Evolutionary conservation across 2,888 invertebrate species (phyloP).

Genomic region (Thymelicus sylvestris): DNA sequence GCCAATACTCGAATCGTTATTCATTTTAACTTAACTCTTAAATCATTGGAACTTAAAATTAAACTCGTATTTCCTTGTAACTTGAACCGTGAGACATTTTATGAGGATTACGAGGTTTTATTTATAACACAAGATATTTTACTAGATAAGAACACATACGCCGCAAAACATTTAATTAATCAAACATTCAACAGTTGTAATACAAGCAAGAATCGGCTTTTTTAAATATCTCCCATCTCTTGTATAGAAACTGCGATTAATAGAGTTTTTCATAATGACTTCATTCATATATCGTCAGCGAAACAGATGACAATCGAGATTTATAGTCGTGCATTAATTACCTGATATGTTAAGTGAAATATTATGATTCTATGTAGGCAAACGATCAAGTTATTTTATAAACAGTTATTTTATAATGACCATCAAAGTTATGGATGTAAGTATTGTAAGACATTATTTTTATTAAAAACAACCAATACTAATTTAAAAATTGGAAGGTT

Average conservation of each 20-base stretch:
- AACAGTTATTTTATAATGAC: neutral
- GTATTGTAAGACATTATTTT: neutral
- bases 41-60: neutral
- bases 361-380: constrained; percentile 14
- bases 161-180: constrained; percentile 28
- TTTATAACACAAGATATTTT: neutral
- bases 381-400: constrained; percentile 14
- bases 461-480: neutral
- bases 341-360: constrained; percentile 22
- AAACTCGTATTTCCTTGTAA: neutral
- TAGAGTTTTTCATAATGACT: constrained; percentile 30
- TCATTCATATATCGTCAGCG: constrained; percentile 24
- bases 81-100: neutral
- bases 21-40: neutral
- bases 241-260: constrained; percentile 38
- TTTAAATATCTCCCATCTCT: constrained; percentile 32
- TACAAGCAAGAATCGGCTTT: constrained; percentile 23
- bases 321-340: constrained; percentile 16
- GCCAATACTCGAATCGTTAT: too few relatives aligned
- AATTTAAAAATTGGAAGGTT: too few relatives aligned
- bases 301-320: constrained; percentile 17
- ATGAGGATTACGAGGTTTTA: neutral
- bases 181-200: constrained; percentile 38
- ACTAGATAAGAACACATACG: constrained; percentile 10
- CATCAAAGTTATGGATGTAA: neutral